Evolutionary conservation across 1,140 invertebrate species (phyloP).

Genomic region (Drosophila quadrilineata): DNA sequence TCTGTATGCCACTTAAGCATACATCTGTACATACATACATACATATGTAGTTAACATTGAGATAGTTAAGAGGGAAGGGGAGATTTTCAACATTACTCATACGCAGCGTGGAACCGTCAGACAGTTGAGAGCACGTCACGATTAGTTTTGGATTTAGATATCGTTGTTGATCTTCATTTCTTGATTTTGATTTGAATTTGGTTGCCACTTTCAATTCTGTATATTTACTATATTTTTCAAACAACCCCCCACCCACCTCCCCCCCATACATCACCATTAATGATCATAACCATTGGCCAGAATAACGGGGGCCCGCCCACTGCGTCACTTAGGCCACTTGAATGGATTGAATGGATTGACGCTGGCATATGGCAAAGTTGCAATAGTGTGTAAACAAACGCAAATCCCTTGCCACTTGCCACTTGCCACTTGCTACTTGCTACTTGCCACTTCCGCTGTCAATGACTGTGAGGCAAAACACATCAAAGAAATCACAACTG

Average conservation of each 20-base stretch:
- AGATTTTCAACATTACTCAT: conserved; percentile 47
- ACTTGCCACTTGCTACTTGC: too few relatives aligned
- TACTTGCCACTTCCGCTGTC: too few relatives aligned
- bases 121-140: too few relatives aligned
- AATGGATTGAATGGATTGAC: conserved; percentile 11
- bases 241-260: neutral
- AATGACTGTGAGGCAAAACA: conserved; percentile 3
- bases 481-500: conserved; percentile 25
- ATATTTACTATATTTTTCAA: too few relatives aligned
- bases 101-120: conserved; percentile 42
- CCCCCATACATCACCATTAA: too few relatives aligned
- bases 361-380: conserved; percentile 34
- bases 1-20: conserved; percentile 25
- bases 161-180: neutral
- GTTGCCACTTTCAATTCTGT: conserved; percentile 1
- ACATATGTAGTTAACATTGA: too few relatives aligned
- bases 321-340: conserved; percentile 24
- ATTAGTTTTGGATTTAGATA: neutral
- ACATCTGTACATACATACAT: too few relatives aligned
- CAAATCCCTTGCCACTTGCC: too few relatives aligned
- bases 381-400: conserved; percentile 3
- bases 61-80: neutral
- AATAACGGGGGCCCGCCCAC: conserved; percentile 10
- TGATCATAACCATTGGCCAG: conserved; percentile 22
- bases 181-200: conserved; percentile 13